A percentile compares a stretch with the other conserved stretches of the same genome.
Conservation (phyloP, 30 jellyfish, hydroid and myxozoan species). For the Catostylus mosaicus region DNA sequence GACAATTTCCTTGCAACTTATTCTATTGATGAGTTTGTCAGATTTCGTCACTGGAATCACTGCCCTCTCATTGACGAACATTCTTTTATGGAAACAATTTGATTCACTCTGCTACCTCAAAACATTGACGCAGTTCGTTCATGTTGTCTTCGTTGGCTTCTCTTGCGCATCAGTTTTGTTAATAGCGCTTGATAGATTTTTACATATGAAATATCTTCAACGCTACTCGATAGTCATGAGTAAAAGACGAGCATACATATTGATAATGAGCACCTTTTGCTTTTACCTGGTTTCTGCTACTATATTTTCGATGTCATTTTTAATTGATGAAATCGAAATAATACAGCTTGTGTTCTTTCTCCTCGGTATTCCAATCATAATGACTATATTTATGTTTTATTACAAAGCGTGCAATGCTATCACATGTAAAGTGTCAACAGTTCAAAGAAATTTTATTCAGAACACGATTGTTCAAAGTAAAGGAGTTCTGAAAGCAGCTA, state of each 20-base stretch:
- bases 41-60: constrained; percentile 12
- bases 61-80: background rate
- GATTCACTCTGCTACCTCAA: background rate
- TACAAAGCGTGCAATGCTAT: constrained; percentile 14
- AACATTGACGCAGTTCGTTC: constrained; percentile 3
- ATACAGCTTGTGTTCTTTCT: background rate
- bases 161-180: constrained; percentile 3
- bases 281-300: background rate
- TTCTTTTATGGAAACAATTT: background rate
- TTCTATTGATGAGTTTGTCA: constrained; percentile 12
- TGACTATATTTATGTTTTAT: background rate
- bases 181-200: constrained; percentile 23
- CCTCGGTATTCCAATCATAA: background rate
- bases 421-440: background rate
- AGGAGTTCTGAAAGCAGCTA: constrained; percentile 1
- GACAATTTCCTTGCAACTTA: constrained; percentile 1
- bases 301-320: background rate
- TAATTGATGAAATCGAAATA: background rate
- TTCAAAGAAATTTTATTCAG: background rate
- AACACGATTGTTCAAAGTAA: background rate
- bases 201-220: constrained; percentile 26
- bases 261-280: background rate
- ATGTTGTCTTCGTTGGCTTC: background rate
- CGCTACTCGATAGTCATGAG: constrained; percentile 15
- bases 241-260: background rate